Conservation (phyloP, 2,113 vertebrate species). For the Phaetusa simplex region DNA sequence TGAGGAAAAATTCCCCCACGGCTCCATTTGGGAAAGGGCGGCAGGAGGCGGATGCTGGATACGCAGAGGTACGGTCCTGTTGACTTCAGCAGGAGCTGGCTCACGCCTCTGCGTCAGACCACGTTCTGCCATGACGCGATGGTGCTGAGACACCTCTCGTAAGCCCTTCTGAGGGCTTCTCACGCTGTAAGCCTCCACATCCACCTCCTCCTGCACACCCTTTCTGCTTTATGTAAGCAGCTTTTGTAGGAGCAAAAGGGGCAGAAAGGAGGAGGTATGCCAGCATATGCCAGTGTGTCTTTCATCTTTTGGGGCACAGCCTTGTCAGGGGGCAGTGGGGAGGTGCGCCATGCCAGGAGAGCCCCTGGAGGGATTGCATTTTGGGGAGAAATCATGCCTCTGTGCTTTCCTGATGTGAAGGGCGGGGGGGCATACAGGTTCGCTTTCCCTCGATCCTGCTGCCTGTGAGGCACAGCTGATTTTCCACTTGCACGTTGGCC, state of each 20-base stretch:
- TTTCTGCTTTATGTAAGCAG: neutral
- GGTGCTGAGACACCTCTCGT: neutral
- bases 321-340: neutral
- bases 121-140: neutral
- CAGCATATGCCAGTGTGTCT: neutral
- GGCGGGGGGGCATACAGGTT: neutral
- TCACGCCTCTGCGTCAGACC: neutral
- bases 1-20: neutral
- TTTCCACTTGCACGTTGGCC: neutral
- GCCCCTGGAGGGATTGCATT: accelerated
- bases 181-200: neutral
- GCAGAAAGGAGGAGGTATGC: neutral
- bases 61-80: accelerated
- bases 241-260: neutral
- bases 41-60: neutral
- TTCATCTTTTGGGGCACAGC: neutral
- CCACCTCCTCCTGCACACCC: neutral
- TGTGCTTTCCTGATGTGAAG: neutral
- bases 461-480: neutral
- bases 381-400: neutral
- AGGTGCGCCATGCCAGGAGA: neutral
- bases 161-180: neutral
- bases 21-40: neutral
- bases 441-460: neutral
- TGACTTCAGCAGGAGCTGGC: neutral